A percentile compares a stretch with the other conserved stretches of the same genome.
Evolutionary conservation across 2,113 vertebrate species (phyloP).

Genomic region (Grallaria varia): DNA sequence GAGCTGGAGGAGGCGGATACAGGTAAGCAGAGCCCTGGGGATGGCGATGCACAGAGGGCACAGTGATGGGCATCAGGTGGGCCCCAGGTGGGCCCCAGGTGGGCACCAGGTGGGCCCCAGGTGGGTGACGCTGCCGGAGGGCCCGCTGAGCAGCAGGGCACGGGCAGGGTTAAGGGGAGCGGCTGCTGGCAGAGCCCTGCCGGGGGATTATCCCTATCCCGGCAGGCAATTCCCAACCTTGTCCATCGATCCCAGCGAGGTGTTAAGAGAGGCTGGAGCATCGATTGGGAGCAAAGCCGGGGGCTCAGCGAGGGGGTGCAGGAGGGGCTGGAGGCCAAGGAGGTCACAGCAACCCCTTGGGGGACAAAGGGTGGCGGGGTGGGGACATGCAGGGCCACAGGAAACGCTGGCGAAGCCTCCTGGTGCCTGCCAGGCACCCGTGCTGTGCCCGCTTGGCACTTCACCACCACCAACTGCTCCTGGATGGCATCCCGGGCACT

Average conservation of each 20-base stretch:
- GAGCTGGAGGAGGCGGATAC: neutral
- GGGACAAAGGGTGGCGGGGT: accelerated
- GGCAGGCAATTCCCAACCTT: slow-evolving; percentile 45
- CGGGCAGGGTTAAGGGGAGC: neutral
- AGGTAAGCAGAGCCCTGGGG: neutral
- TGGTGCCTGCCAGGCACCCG: neutral
- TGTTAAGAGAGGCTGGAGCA: slow-evolving; percentile 43
- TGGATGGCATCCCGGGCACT: neutral
- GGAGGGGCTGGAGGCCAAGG: neutral
- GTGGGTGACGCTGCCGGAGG: neutral
- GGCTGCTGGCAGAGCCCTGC: neutral
- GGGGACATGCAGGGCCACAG: neutral
- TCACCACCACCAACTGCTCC: neutral
- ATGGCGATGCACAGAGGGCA: accelerated
- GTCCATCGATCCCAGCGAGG: slow-evolving; percentile 62
- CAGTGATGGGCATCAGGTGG: accelerated
- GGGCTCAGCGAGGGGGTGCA: neutral
- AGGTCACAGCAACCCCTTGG: accelerated
- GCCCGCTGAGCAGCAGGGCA: accelerated
- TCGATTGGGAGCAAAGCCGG: slow-evolving; percentile 16
- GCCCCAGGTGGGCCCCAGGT: accelerated
- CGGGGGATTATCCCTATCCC: neutral
- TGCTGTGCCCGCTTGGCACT: neutral
- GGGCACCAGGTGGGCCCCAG: neutral
- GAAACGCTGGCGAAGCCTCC: neutral